Base-by-base conservation (phyloP, 2,888 invertebrate species). In the Orthonevra nobilis region DNA sequence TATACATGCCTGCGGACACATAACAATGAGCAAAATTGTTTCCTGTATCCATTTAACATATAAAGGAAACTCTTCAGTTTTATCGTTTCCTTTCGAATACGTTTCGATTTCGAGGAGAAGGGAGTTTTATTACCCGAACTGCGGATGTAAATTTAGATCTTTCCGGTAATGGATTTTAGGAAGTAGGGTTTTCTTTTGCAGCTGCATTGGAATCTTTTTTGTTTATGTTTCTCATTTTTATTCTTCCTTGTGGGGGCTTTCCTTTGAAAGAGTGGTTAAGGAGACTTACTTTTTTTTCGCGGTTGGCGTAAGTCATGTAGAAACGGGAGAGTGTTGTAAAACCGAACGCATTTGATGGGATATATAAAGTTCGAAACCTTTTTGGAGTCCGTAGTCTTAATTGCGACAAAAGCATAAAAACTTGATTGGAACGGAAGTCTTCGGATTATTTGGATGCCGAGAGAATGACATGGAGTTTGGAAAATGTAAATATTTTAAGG, bases 41-140 rank as follows among this genome's bases (percentile, higher is more conserved):
- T 87, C 87, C 87, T 85, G 86, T 85, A 86, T 86, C 86, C 86
- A 87, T 86, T 87, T 87, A 86, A 86, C 86, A 87, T 85, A 86
- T 86, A 87, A 86, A 86, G 86, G 87, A 87, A 87, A 85, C 87
- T 86, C 86, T 87, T 87, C 85, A 85, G 86, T 86, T 87, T 87
- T 87, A 87, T 86, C 85, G 85, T 85, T 87, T 86, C 86, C 86
- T 85, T 84, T 84, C 83, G 84, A 83, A 84, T 84, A 85, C 84
- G 83, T 85, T 86, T 77, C 77, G 77, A 77, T 77, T 72, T 72
- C 52, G 56, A 46, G 56, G 58, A 10, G 20, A 46, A 60, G 32
- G 58, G 44, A 34, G 58, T 72, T 77, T 72, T 77, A 77, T 64
- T 64, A 32, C 60, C 23, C 40, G 38, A 77, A 44, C 56, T 77